Evolutionary conservation across 2,797 vertebrate genomes (phyloP).

Genomic region (Spinibarbus caldwelli): DNA sequence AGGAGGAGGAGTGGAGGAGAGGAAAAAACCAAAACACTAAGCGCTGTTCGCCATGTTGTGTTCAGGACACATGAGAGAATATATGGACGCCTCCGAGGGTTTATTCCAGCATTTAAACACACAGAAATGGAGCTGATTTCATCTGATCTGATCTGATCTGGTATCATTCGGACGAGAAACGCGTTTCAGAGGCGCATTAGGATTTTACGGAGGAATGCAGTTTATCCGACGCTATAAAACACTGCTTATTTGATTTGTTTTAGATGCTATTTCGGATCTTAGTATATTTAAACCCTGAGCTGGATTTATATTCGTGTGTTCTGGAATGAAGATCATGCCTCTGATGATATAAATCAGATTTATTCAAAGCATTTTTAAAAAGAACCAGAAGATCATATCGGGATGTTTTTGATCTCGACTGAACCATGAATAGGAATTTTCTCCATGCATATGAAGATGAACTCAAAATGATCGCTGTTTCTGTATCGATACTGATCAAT

Average conservation of each 20-base stretch:
- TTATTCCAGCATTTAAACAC: constrained; percentile 8
- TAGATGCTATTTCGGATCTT: background rate
- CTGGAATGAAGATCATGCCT: background rate
- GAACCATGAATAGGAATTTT: constrained; percentile 2
- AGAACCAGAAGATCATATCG: background rate
- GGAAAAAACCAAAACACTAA: constrained; percentile 78
- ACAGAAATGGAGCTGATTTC: background rate
- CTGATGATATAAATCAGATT: background rate
- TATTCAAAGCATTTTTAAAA: background rate
- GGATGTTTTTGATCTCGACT: background rate
- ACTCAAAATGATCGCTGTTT: background rate
- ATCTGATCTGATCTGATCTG: background rate
- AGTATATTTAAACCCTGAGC: background rate
- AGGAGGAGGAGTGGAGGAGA: constrained; percentile 50
- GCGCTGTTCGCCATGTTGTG: constrained; percentile 79
- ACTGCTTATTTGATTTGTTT: background rate
- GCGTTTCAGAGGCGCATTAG: background rate
- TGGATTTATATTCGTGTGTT: background rate
- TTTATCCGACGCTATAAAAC: background rate
- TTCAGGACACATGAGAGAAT: constrained; percentile 61
- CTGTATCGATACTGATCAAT: background rate
- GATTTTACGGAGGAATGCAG: background rate
- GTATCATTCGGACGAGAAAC: background rate
- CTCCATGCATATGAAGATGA: background rate
- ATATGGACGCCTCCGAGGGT: background rate